Evolutionary conservation across 2,888 invertebrate genomes (phyloP).

Genomic region (Eudasyphora cyanicolor): DNA sequence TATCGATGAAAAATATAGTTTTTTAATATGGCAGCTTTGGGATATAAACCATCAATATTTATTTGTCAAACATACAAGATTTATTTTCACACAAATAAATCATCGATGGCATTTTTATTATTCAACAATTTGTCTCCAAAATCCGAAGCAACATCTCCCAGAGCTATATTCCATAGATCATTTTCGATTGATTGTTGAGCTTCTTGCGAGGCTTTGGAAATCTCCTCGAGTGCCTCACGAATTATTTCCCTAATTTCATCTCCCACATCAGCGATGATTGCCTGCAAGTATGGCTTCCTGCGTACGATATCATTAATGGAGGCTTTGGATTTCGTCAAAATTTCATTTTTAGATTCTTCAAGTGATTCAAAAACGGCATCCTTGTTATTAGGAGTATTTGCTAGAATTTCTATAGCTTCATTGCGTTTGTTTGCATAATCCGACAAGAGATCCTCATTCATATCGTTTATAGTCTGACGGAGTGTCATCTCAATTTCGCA

Average conservation of each 20-base stretch:
- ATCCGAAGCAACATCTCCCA: background rate
- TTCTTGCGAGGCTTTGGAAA: background rate
- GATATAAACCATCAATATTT: too few relatives aligned
- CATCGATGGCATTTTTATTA: background rate
- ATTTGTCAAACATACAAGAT: too few relatives aligned
- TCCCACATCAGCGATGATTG: background rate
- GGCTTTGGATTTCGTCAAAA: background rate
- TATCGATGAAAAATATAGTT: too few relatives aligned
- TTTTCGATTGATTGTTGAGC: background rate
- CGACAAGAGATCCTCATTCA: background rate
- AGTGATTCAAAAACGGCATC: background rate
- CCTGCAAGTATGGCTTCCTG: background rate
- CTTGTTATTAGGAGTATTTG: background rate
- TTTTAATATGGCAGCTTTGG: too few relatives aligned
- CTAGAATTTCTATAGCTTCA: background rate
- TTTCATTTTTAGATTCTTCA: background rate
- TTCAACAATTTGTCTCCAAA: background rate
- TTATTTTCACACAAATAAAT: background rate
- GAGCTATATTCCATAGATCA: background rate
- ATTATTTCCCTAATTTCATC: background rate
- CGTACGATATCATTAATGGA: background rate
- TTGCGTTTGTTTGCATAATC: background rate
- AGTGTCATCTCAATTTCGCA: too few relatives aligned
- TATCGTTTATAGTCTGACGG: background rate
- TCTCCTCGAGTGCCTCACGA: background rate